Conservation (phyloP, 1,140 invertebrate genomes). For the Drosophila ananassae region DNA sequence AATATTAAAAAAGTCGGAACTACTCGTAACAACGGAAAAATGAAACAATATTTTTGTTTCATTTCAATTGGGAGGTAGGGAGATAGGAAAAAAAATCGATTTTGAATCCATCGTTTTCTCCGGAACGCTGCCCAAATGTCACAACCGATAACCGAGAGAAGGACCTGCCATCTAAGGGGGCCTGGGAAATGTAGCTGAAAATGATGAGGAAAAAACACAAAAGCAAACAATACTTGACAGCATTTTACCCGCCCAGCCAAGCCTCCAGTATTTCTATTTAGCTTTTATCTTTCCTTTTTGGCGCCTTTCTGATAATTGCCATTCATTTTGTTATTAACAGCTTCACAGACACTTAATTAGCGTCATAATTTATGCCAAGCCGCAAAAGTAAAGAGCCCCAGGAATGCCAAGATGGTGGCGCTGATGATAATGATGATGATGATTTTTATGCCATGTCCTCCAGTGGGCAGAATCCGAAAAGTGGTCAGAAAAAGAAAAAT, state of each 20-base stretch:
- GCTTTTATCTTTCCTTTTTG: constrained; percentile 16
- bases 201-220: constrained; percentile 16
- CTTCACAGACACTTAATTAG: constrained; percentile 69
- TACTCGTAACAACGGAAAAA: neutral
- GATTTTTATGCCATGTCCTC: constrained; percentile 14
- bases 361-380: constrained; percentile 60
- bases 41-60: neutral
- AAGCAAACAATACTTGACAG: constrained; percentile 19
- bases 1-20: neutral
- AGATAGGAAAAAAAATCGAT: neutral
- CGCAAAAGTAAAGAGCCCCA: constrained; percentile 26
- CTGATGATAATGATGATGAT: constrained; percentile 3
- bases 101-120: neutral
- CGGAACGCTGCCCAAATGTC: constrained; percentile 9
- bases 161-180: neutral
- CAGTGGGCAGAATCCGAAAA: constrained; percentile 28
- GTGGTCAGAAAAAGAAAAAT: constrained; percentile 42
- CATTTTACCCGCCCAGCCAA: neutral
- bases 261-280: constrained; percentile 23
- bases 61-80: neutral
- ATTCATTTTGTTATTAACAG: constrained; percentile 64
- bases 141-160: constrained; percentile 14
- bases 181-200: constrained; percentile 2
- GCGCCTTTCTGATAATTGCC: constrained; percentile 52
- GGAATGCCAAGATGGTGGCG: constrained; percentile 23